phyloP scores from a whole-genome alignment of 1,140 invertebrate genomes.

The Leptopilina clavipes region DNA sequence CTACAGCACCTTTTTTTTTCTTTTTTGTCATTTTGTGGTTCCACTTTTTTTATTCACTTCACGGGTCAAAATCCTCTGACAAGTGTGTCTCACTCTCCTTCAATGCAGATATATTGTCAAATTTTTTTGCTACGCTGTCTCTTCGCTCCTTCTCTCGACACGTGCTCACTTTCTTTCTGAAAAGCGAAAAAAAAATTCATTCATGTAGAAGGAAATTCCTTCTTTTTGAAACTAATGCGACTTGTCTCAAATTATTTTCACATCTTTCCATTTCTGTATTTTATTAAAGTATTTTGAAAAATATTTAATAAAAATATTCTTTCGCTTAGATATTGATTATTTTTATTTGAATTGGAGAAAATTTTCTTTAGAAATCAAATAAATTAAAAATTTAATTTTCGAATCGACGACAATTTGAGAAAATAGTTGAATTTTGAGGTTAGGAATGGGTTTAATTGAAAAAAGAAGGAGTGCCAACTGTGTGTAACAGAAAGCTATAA shows the following conservation, averaged over 20 bases:
- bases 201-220: not conserved
- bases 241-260: not conserved
- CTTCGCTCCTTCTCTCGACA: not conserved
- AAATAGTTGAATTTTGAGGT: too few relatives aligned
- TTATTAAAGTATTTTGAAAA: too few relatives aligned
- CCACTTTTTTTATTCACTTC: conserved; percentile 20
- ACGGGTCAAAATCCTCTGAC: not conserved
- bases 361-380: too few relatives aligned
- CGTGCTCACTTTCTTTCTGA: conserved; percentile 36
- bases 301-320: too few relatives aligned
- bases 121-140: conserved; percentile 40
- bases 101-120: conserved; percentile 17
- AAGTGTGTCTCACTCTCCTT: not conserved
- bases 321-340: too few relatives aligned
- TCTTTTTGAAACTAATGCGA: not conserved
- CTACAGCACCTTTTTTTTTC: not conserved
- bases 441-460: too few relatives aligned
- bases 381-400: too few relatives aligned
- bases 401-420: too few relatives aligned
- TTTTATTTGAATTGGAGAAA: too few relatives aligned
- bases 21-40: not conserved
- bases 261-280: not conserved
- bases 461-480: too few relatives aligned
- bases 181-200: not conserved
- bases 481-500: too few relatives aligned